Conservation (phyloP, 2,113 vertebrate species). For the Microcebus ravelobensis region DNA sequence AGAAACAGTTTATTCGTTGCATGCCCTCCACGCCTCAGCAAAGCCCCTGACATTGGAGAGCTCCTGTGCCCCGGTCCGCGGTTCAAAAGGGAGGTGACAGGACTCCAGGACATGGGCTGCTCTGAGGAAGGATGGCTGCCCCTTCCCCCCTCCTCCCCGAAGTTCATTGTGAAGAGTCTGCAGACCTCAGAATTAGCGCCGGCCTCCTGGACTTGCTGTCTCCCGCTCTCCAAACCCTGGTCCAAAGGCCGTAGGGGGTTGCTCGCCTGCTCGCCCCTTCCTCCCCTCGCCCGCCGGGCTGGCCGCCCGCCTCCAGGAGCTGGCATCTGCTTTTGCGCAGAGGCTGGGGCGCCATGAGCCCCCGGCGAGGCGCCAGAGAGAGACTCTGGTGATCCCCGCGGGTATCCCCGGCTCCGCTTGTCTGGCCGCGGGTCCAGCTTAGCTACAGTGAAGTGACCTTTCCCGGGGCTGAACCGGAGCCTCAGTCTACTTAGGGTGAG, state of each 20-base stretch:
- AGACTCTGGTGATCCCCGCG: slow-evolving; percentile 29
- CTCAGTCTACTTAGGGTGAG: not conserved
- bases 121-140: not conserved
- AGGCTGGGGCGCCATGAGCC: not conserved
- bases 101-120: not conserved
- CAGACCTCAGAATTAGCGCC: not conserved
- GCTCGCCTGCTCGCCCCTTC: not conserved
- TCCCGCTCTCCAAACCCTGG: not conserved
- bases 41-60: not conserved
- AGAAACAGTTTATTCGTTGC: not conserved
- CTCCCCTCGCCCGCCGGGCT: not conserved
- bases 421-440: not conserved
- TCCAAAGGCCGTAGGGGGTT: not conserved
- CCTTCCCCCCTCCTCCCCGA: not conserved
- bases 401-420: slow-evolving; percentile 21
- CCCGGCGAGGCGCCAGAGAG: slow-evolving; percentile 13
- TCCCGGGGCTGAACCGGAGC: not conserved
- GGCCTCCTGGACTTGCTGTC: not conserved
- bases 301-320: not conserved
- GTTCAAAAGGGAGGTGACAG: not conserved
- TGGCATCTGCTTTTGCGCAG: not conserved
- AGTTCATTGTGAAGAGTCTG: slow-evolving; percentile 50
- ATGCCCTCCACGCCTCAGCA: not conserved
- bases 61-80: not conserved
- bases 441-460: slow-evolving; percentile 50